phyloP scores from a whole-genome alignment of 2,113 vertebrate species.

The Brachypteracias leptosomus region DNA sequence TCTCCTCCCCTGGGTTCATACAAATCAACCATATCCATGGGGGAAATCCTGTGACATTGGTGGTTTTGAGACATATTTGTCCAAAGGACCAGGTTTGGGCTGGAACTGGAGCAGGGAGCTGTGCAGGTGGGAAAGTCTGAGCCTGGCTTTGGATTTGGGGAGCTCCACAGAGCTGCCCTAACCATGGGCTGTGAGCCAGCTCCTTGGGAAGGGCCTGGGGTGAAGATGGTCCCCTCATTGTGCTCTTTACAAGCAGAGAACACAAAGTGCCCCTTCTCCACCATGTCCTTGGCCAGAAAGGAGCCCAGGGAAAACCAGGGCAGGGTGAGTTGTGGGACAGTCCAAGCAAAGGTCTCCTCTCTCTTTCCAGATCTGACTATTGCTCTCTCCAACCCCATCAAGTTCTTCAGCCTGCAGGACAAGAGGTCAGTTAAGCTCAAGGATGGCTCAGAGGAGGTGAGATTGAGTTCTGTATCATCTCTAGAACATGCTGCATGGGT shows the following conservation, averaged over 20 bases:
- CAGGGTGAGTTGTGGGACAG: not conserved
- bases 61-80: not conserved
- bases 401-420: conserved; percentile 76
- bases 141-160: not conserved
- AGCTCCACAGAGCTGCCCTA: not conserved
- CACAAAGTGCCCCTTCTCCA: not conserved
- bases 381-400: conserved; percentile 82
- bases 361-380: conserved; percentile 71
- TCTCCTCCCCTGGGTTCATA: not conserved
- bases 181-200: not conserved
- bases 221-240: not conserved
- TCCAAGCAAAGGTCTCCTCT: not conserved
- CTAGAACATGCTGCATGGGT: not conserved
- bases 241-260: not conserved
- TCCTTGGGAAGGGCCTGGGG: not conserved
- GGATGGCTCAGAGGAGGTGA: conserved; percentile 65
- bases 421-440: conserved; percentile 64
- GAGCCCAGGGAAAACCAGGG: not conserved
- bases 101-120: not conserved
- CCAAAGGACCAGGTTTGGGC: not conserved
- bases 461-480: not conserved
- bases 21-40: not conserved
- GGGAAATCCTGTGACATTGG: not conserved
- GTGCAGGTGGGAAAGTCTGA: not conserved
- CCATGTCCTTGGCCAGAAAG: not conserved